Percentiles rank a stretch among this genome's conserved stretches.
Conservation (phyloP, 2,888 invertebrate species). For the Agriopis marginaria region DNA sequence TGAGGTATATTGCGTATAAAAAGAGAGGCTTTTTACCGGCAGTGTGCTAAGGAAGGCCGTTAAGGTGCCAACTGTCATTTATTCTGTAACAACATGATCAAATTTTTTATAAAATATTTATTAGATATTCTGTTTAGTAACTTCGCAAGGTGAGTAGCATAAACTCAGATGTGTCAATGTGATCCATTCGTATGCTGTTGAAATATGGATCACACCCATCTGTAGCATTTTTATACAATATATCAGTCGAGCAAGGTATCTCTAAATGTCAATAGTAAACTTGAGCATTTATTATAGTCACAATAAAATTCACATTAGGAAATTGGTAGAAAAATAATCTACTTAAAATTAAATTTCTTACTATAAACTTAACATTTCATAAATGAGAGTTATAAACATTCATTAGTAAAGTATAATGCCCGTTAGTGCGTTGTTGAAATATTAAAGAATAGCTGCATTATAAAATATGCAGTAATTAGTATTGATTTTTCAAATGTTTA, state of each 20-base stretch:
- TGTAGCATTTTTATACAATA: conserved; percentile 15
- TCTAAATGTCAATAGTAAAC: conserved; percentile 25
- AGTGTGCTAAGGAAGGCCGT: no score
- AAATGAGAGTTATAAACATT: not conserved
- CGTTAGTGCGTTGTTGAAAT: no score
- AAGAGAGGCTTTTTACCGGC: no score
- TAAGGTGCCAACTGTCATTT: no score
- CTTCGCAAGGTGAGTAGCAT: conserved; percentile 48
- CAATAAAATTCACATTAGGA: conserved; percentile 2
- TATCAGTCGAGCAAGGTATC: conserved; percentile 19
- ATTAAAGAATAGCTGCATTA: not conserved
- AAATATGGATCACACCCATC: conserved; percentile 44
- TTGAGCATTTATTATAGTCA: conserved; percentile 31
- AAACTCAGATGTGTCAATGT: conserved; percentile 51
- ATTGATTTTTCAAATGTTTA: no score
- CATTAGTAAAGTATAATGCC: not conserved
- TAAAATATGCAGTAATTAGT: not conserved
- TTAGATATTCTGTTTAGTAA: conserved; percentile 45
- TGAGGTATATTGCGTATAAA: no score
- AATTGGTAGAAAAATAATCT: conserved; percentile 1
- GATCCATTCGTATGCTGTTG: conserved; percentile 41
- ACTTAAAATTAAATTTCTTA: not conserved
- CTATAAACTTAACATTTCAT: not conserved
- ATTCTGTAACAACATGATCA: not conserved
- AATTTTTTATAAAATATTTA: conserved; percentile 20